These are phyloP conservation scores for Hyla sarda DNA, from an alignment of 2,113 vertebrate species.

Conservation along the genomic window DNA sequence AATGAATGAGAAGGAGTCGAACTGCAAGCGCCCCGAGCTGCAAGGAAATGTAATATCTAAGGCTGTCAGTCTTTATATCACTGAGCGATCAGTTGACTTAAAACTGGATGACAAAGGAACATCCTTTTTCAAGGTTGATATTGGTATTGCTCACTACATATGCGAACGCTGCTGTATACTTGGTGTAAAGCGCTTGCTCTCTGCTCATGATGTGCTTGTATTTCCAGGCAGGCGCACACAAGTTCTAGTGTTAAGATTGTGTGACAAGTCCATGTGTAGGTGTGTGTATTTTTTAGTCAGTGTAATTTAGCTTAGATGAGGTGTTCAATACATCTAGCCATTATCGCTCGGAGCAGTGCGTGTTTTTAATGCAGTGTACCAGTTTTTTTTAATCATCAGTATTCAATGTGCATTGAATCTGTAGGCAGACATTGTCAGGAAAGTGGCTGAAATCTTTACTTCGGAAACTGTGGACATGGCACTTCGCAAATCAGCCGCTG, in stretches of 20 bases:
- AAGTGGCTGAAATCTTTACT: constrained; percentile 84
- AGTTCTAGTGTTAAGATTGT: not conserved
- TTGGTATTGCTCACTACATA: not conserved
- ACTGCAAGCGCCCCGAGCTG: constrained; percentile 73
- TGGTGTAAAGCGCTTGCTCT: not conserved
- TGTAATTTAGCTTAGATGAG: not conserved
- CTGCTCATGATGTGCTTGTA: not conserved
- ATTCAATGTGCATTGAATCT: constrained; percentile 62
- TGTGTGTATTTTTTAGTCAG: not conserved
- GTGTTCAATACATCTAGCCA: constrained; percentile 7
- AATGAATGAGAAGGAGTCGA: constrained; percentile 69
- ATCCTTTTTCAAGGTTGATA: constrained; percentile 87
- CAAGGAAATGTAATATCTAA: constrained; percentile 73
- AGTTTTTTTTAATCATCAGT: constrained; percentile 3
- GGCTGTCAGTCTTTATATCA: constrained; percentile 77
- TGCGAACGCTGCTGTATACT: not conserved
- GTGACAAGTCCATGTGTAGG: not conserved
- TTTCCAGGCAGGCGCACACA: not conserved
- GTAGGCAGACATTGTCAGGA: constrained; percentile 88
- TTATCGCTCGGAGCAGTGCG: not conserved
- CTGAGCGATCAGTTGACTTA: constrained; percentile 79
- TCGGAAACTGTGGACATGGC: constrained; percentile 85
- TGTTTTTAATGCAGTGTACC: constrained; percentile 2
- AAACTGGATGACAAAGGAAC: constrained; percentile 79
- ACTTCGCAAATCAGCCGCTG: constrained; percentile 88